Percentiles rank a stretch among this genome's conserved stretches.
phyloP scores from a whole-genome alignment of 2,113 vertebrate species.

The Tiliqua scincoides region DNA sequence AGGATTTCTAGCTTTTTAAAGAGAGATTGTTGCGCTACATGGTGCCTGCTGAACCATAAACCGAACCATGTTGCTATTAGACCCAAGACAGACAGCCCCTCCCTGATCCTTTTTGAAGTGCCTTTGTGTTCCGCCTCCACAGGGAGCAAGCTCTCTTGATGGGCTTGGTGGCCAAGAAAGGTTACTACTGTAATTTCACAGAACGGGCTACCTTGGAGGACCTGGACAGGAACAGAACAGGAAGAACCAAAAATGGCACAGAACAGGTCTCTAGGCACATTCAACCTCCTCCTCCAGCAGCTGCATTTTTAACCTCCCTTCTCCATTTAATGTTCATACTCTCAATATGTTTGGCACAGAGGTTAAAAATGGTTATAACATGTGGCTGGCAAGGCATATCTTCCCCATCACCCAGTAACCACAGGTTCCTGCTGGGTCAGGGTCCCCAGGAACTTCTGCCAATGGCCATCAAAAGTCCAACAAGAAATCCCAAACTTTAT shows the following conservation, averaged over 20 bases:
- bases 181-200: constrained; percentile 1
- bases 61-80: background rate
- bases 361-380: background rate
- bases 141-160: background rate
- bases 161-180: background rate
- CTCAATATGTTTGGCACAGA: too few species aligned
- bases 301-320: background rate
- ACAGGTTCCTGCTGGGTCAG: background rate
- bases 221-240: background rate
- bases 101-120: constrained; percentile 12
- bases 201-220: background rate
- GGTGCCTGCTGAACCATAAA: background rate
- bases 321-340: background rate
- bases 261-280: background rate
- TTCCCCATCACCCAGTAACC: background rate
- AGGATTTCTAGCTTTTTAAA: background rate
- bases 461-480: background rate
- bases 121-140: constrained; percentile 19
- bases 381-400: background rate
- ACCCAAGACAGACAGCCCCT: constrained; percentile 13
- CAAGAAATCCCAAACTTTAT: background rate
- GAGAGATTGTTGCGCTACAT: background rate
- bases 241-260: background rate
- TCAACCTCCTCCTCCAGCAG: background rate
- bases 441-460: background rate